A percentile compares a stretch with the other conserved stretches of the same genome.
Evolutionary conservation across 2,888 invertebrate genomes (phyloP).

Genomic region (Coenonympha arcania): DNA sequence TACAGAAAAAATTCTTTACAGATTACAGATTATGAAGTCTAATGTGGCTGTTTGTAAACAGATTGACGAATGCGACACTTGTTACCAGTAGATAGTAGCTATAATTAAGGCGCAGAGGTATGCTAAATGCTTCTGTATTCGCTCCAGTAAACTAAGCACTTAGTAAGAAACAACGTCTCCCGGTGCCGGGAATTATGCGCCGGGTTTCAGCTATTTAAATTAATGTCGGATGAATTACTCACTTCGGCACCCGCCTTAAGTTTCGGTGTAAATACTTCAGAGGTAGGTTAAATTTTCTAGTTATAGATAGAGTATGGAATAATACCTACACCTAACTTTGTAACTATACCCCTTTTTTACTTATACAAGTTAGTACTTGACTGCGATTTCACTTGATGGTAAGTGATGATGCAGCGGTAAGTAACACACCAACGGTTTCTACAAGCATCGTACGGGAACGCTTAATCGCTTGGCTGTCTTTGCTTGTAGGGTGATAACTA

Average conservation of each 20-base stretch:
- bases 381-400: too few species aligned
- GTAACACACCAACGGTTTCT: too few species aligned
- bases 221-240: not conserved
- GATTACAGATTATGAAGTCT: too few species aligned
- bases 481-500: too few species aligned
- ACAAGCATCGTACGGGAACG: too few species aligned
- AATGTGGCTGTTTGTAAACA: not conserved
- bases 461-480: too few species aligned
- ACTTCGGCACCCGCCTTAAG: not conserved
- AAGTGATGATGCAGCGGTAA: too few species aligned
- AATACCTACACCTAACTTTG: too few species aligned
- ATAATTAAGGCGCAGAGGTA: not conserved
- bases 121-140: not conserved
- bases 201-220: slow-evolving; percentile 4
- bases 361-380: too few species aligned
- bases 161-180: not conserved
- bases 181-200: not conserved
- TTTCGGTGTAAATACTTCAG: not conserved
- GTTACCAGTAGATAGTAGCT: not conserved
- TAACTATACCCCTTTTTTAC: too few species aligned
- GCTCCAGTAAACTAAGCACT: not conserved
- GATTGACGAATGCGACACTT: not conserved
- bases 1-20: too few species aligned
- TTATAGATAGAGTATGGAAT: too few species aligned
- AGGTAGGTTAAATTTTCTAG: not conserved